Evolutionary conservation across 2,888 invertebrate genomes (phyloP).

Genomic region (Clivina fossor): DNA sequence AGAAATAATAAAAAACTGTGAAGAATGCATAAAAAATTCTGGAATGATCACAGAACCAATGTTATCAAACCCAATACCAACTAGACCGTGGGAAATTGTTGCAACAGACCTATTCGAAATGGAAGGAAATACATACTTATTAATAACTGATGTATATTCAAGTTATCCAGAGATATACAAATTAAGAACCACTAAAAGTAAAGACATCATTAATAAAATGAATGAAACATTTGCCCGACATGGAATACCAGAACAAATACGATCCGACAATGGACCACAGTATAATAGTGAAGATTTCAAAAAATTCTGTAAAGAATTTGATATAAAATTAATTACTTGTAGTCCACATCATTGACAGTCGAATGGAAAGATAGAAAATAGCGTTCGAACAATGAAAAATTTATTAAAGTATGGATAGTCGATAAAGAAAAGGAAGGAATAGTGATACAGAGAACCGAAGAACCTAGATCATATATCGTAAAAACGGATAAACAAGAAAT

Average conservation of each 20-base stretch:
- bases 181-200: constrained; percentile 36
- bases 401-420: constrained; percentile 33
- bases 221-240: constrained; percentile 40
- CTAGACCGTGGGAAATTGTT: constrained; percentile 39
- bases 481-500: neutral
- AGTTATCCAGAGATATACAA: constrained; percentile 40
- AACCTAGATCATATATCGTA: neutral
- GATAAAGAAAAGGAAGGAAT: neutral
- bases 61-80: constrained; percentile 35
- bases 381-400: constrained; percentile 40
- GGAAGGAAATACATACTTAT: constrained; percentile 36
- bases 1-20: constrained; percentile 38
- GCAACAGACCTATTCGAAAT: constrained; percentile 41
- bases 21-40: constrained; percentile 37
- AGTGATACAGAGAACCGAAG: neutral
- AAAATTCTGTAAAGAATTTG: constrained; percentile 38
- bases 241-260: constrained; percentile 37
- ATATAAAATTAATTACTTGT: constrained; percentile 36
- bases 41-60: constrained; percentile 38
- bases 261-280: constrained; percentile 40
- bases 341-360: constrained; percentile 36
- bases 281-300: constrained; percentile 34
- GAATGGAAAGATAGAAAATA: constrained; percentile 38
- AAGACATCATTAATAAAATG: constrained; percentile 35
- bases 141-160: constrained; percentile 42